Evolutionary conservation across 2,113 vertebrate species (phyloP).

Genomic region (Barbus barbus): DNA sequence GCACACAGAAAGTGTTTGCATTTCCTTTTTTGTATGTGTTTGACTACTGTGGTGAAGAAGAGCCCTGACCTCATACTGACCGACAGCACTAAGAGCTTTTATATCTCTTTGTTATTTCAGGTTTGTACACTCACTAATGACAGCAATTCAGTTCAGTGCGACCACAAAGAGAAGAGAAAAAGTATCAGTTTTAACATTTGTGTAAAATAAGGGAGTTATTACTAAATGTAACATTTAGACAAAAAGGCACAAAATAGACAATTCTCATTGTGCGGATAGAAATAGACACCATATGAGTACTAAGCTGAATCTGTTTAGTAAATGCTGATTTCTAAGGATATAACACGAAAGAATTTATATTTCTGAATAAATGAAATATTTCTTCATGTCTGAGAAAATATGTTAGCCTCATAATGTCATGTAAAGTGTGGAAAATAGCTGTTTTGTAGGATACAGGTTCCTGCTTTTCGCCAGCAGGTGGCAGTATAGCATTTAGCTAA

Average conservation of each 20-base stretch:
- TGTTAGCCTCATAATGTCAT: not conserved
- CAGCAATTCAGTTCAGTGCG: not conserved
- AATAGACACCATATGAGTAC: not conserved
- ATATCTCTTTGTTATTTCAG: not conserved
- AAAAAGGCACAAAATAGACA: not conserved
- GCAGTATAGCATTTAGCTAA: constrained; percentile 16
- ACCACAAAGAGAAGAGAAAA: not conserved
- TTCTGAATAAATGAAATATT: not conserved
- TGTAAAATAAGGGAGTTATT: not conserved
- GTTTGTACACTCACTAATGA: not conserved
- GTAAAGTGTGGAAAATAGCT: not conserved
- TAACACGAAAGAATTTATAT: not conserved
- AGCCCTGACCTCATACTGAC: not conserved
- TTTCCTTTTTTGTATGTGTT: not conserved
- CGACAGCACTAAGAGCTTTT: not conserved
- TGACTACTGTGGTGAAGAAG: not conserved
- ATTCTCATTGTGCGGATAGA: not conserved
- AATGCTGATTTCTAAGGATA: not conserved
- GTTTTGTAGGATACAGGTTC: not conserved
- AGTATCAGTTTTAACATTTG: not conserved
- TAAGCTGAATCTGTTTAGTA: not conserved
- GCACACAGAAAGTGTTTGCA: not conserved
- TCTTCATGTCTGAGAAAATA: not conserved
- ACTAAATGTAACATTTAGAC: not conserved
- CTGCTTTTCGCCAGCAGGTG: constrained; percentile 36